Percentiles rank a stretch among this genome's conserved stretches.
Evolutionary conservation across 2,888 invertebrate genomes (phyloP).

Genomic region (Cyaniris semiargus): DNA sequence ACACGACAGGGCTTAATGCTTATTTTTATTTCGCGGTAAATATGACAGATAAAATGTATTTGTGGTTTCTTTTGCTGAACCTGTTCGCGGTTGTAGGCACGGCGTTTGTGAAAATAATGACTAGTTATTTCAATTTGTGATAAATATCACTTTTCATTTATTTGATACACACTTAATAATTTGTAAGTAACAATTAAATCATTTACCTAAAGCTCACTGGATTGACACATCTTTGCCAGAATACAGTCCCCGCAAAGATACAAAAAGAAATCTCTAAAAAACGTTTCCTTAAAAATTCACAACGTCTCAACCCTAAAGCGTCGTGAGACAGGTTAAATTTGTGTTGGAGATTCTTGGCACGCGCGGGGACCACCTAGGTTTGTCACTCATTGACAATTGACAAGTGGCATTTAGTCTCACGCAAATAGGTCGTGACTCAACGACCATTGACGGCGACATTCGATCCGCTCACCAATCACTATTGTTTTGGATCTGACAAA

Average conservation of each 20-base stretch:
- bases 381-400: slow-evolving; percentile 27
- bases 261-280: background rate
- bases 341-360: slow-evolving; percentile 26
- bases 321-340: slow-evolving; percentile 17
- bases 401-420: slow-evolving; percentile 13
- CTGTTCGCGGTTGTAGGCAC: background rate
- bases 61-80: background rate
- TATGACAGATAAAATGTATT: background rate
- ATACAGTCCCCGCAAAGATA: background rate
- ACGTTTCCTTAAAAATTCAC: background rate
- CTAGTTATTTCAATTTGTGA: too few relatives aligned
- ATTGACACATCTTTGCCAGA: background rate
- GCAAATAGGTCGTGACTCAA: slow-evolving; percentile 24
- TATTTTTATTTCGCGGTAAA: slow-evolving; percentile 5
- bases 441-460: slow-evolving; percentile 9
- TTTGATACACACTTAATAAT: too few relatives aligned
- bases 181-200: too few relatives aligned
- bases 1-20: slow-evolving; percentile 21
- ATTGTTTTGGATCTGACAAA: background rate
- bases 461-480: slow-evolving; percentile 3
- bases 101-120: background rate
- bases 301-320: background rate
- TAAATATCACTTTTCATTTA: too few relatives aligned
- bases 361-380: slow-evolving; percentile 25
- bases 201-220: too few relatives aligned